phyloP scores from a whole-genome alignment of 2,797 vertebrate genomes.

The Apodemus agrarius region DNA sequence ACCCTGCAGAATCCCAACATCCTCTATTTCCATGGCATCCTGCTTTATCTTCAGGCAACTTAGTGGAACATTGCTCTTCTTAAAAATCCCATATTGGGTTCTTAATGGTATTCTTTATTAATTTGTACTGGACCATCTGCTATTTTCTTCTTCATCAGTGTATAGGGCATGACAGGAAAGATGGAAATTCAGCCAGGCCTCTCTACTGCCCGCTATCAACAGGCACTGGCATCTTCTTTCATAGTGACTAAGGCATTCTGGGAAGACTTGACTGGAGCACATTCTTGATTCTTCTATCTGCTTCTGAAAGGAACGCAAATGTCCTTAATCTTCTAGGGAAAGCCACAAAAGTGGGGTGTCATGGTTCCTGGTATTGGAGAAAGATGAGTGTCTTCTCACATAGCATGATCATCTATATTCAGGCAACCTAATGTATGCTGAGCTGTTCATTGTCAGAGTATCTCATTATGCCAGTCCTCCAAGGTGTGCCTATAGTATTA shows the following conservation, averaged over 20 bases:
- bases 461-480: background rate
- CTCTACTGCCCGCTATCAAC: rapidly evolving
- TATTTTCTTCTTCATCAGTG: background rate
- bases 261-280: background rate
- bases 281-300: background rate
- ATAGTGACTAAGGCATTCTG: background rate
- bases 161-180: background rate
- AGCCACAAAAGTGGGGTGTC: background rate
- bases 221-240: background rate
- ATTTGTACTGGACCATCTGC: background rate
- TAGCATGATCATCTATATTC: background rate
- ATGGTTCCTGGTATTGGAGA: background rate
- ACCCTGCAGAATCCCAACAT: background rate
- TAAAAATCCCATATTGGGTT: background rate
- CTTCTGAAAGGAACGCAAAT: background rate
- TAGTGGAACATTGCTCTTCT: background rate
- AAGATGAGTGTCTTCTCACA: background rate
- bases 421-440: background rate
- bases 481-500: background rate
- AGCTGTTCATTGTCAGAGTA: background rate
- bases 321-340: background rate
- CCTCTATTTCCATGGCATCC: rapidly evolving
- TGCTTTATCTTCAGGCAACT: background rate
- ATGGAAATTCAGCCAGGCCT: background rate
- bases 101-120: background rate